These are phyloP conservation scores for Ibidorhyncha struthersii DNA, from an alignment of 2,113 vertebrate species.

Conservation along the genomic window DNA sequence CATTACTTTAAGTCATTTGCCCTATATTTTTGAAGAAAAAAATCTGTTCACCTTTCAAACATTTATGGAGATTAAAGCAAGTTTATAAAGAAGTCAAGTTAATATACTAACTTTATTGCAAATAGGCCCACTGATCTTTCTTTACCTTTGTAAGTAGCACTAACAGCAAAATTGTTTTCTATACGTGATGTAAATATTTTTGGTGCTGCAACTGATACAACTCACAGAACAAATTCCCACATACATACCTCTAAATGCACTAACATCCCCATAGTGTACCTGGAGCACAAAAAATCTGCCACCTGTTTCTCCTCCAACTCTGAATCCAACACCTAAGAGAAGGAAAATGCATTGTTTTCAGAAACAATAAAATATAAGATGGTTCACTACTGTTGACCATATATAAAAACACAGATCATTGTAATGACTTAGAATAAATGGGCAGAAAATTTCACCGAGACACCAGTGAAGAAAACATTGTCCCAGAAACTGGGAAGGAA, in stretches of 20 bases:
- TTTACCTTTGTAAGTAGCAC: background rate
- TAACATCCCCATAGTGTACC: constrained; percentile 92
- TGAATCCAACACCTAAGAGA: constrained; percentile 89
- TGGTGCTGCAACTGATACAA: background rate
- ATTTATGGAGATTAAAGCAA: background rate
- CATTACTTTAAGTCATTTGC: background rate
- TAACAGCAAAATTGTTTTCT: background rate
- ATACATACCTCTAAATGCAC: constrained; percentile 87
- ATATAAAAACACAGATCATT: background rate
- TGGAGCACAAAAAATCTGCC: constrained; percentile 93
- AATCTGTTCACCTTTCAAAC: background rate
- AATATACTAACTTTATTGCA: background rate
- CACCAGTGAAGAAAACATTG: background rate
- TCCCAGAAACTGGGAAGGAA: background rate
- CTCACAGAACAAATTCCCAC: background rate
- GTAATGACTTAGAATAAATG: background rate
- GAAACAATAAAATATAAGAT: background rate
- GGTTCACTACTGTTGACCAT: background rate
- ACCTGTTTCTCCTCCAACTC: constrained; percentile 87
- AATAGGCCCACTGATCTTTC: background rate
- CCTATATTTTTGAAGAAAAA: background rate
- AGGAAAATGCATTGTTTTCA: constrained; percentile 5
- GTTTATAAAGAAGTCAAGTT: background rate
- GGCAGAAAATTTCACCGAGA: background rate
- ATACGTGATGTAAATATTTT: background rate